phyloP scores from a whole-genome alignment of 2,113 vertebrate genomes.

The Corynorhinus townsendii region DNA sequence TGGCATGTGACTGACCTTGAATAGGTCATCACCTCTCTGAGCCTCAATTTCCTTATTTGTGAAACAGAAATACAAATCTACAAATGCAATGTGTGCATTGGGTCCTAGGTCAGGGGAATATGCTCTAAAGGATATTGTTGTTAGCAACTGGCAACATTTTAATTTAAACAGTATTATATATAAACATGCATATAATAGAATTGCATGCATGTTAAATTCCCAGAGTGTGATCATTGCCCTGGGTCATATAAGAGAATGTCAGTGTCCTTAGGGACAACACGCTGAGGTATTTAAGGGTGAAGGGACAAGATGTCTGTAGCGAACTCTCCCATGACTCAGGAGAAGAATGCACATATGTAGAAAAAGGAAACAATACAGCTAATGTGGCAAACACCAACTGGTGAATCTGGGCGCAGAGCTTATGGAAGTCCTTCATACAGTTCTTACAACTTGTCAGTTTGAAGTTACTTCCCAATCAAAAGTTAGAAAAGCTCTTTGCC shows the following conservation, averaged over 20 bases:
- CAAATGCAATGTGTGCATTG: neutral
- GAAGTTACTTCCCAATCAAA: neutral
- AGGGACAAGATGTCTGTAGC: neutral
- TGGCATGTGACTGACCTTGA: neutral
- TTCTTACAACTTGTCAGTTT: neutral
- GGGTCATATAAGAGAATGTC: neutral
- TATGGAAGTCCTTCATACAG: neutral
- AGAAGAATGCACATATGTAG: rapidly evolving
- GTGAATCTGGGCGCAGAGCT: no score
- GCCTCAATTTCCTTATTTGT: neutral
- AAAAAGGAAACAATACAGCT: neutral
- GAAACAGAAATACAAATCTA: neutral
- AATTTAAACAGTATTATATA: neutral
- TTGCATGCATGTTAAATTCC: neutral
- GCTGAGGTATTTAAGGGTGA: neutral
- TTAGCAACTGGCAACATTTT: neutral
- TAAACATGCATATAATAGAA: neutral
- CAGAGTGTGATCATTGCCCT: neutral
- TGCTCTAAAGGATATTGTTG: neutral
- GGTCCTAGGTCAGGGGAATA: neutral
- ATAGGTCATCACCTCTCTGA: neutral
- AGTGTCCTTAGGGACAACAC: neutral
- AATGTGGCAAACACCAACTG: rapidly evolving
- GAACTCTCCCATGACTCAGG: neutral
- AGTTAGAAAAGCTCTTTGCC: neutral